Evolutionary conservation across 64 coral and sea anemone genomes (phyloP), one percentile per base, ranked within the genome.

Genomic region (Orbicella faveolata): DNA sequence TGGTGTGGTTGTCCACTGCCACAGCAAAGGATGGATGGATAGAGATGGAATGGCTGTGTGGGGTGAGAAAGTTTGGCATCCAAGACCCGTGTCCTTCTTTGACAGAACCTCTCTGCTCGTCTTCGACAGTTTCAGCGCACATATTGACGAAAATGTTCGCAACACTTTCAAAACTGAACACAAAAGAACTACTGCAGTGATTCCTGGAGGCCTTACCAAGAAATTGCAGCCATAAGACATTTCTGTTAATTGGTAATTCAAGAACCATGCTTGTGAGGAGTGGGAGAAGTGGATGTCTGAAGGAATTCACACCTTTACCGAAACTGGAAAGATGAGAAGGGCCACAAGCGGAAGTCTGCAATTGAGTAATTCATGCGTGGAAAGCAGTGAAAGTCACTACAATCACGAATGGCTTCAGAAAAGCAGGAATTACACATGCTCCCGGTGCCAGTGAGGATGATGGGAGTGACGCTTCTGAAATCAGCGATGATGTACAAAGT

Each of bases 171-270:
- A 87, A 76, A 92, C 52, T 55, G 83, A 92, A 66, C 82, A 92
- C 63, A 68, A 87, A 78, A 81, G 75, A 79, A 87, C 90, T 12
- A 87, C 83, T 18, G 84, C 90, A 79, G 84, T 92, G 70, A 92
- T 92, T 87, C 90, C 90, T 92, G 83, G 90, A 33, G 90, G 90
- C 36, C 83, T 92, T 76, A 92, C 83, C 1, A 92, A 87, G 66
- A 87, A 87, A 87, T 67, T 92, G 55, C 83, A 92, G 64, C 76
- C 34, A 48, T 67, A 87, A 48, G 65, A 92, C 73, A 92, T 92
- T 87, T 80, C 90, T 21, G 83, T 87, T 51, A 87, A 92, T 34
- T 34, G 57, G 6, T 78, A 37, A 12, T 92, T 92, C 23, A 92
- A 87, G 53, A 79, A 73, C 59, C 30, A 74, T 87, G 34, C 87